Percentiles rank a stretch among this genome's conserved stretches.
These are phyloP conservation scores for Rhinolophus sinicus DNA, from an alignment of 2,113 vertebrate genomes.

Conservation along the genomic window DNA sequence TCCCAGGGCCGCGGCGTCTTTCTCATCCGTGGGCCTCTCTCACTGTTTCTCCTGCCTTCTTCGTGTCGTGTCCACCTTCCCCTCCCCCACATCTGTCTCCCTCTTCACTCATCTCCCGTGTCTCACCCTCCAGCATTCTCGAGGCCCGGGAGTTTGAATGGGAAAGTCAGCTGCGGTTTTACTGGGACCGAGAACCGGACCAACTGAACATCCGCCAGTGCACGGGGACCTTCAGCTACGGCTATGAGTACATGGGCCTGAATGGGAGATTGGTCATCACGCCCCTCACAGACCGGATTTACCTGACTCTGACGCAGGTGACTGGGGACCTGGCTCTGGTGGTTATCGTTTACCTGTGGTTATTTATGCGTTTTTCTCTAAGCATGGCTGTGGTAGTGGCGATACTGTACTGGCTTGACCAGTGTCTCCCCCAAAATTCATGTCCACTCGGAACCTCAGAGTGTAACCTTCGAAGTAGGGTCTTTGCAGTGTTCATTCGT, in stretches of 20 bases:
- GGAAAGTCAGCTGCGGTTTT: slow-evolving; percentile 97
- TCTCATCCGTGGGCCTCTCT: not conserved
- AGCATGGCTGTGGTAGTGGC: fast-evolving
- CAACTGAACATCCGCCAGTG: slow-evolving; percentile 93
- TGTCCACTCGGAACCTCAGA: fast-evolving
- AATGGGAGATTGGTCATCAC: slow-evolving; percentile 98
- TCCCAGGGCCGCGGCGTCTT: fast-evolving
- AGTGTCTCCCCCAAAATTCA: not conserved
- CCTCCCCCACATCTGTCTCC: not conserved
- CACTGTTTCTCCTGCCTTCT: not conserved
- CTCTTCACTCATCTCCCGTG: fast-evolving
- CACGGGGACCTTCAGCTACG: slow-evolving; percentile 93
- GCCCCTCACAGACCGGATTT: slow-evolving; percentile 96
- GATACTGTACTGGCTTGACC: not conserved
- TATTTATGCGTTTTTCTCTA: fast-evolving
- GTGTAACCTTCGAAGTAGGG: not conserved
- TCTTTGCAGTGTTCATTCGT: not conserved
- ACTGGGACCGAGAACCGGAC: slow-evolving; percentile 92
- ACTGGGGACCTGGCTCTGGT: fast-evolving
- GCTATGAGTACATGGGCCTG: slow-evolving; percentile 99
- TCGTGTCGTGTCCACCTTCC: fast-evolving
- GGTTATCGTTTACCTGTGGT: fast-evolving
- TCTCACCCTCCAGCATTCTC: slow-evolving; percentile 87
- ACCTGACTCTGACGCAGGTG: slow-evolving; percentile 98
- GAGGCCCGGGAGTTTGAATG: slow-evolving; percentile 95